A percentile compares a stretch with the other conserved stretches of the same genome.
These are phyloP conservation scores for Corythoichthys intestinalis DNA, from an alignment of 2,113 vertebrate genomes.

Conservation along the genomic window DNA sequence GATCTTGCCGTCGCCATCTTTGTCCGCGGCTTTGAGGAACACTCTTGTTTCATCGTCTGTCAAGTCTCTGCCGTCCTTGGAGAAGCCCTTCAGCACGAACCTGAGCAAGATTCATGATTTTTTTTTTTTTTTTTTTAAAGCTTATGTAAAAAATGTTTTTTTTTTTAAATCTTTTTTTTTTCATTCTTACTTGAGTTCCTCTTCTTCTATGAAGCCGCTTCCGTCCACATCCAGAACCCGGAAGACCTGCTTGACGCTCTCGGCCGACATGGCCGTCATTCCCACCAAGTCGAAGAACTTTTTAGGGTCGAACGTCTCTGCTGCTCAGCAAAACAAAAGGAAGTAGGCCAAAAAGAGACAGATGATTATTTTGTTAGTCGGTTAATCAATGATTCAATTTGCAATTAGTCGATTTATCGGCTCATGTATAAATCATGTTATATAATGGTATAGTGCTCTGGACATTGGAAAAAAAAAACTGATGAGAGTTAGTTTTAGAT, in stretches of 20 bases:
- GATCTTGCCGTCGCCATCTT: slow-evolving; percentile 95
- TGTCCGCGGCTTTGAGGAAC: slow-evolving; percentile 87
- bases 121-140: background rate
- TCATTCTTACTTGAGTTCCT: slow-evolving; percentile 91
- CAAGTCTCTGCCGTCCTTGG: slow-evolving; percentile 82
- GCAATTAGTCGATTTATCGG: no score
- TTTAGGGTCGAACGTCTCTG: slow-evolving; percentile 86
- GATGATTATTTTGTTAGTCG: no score
- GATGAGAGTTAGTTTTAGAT: no score
- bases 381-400: no score
- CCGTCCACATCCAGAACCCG: slow-evolving; percentile 87
- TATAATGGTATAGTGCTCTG: no score
- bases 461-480: no score
- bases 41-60: slow-evolving; percentile 84
- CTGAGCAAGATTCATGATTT: slow-evolving; percentile 52
- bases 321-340: slow-evolving; percentile 44
- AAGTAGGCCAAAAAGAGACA: background rate
- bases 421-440: no score
- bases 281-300: slow-evolving; percentile 93
- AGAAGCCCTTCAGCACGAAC: slow-evolving; percentile 86
- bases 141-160: background rate
- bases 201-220: slow-evolving; percentile 92
- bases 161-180: no score
- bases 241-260: slow-evolving; percentile 87
- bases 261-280: slow-evolving; percentile 82